These are phyloP conservation scores for Temnothorax longispinosus DNA, from an alignment of 1,140 invertebrate genomes.

Conservation along the genomic window DNA sequence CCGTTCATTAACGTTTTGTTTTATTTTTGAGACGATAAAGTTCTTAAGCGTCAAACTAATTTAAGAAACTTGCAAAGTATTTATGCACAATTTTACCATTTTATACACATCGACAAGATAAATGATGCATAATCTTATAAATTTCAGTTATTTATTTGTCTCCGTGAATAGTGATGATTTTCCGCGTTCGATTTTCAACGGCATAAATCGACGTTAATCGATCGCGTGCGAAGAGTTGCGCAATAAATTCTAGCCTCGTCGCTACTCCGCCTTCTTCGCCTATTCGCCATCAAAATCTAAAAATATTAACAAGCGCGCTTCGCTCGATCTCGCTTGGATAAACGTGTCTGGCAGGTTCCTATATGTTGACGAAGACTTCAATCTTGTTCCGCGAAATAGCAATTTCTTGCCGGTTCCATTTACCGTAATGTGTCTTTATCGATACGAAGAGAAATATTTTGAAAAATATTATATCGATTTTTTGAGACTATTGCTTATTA, in stretches of 20 bases:
- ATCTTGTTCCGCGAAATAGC: not conserved
- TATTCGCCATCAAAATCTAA: constrained; percentile 35
- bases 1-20: not conserved
- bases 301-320: constrained; percentile 35
- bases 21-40: not conserved
- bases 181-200: not conserved
- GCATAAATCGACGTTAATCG: constrained; percentile 20
- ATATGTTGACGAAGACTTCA: not conserved
- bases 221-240: constrained; percentile 13
- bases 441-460: not conserved
- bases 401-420: not conserved
- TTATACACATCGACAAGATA: not conserved
- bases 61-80: not conserved
- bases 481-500: not conserved
- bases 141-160: not conserved
- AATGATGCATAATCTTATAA: not conserved
- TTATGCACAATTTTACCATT: not conserved
- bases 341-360: not conserved
- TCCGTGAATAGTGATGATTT: not conserved
- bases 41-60: not conserved
- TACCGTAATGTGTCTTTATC: not conserved
- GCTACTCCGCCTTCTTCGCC: not conserved
- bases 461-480: not conserved
- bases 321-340: not conserved
- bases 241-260: constrained; percentile 22